phyloP scores from a whole-genome alignment of 2,113 vertebrate genomes.

The Pelecanoides urinatrix region DNA sequence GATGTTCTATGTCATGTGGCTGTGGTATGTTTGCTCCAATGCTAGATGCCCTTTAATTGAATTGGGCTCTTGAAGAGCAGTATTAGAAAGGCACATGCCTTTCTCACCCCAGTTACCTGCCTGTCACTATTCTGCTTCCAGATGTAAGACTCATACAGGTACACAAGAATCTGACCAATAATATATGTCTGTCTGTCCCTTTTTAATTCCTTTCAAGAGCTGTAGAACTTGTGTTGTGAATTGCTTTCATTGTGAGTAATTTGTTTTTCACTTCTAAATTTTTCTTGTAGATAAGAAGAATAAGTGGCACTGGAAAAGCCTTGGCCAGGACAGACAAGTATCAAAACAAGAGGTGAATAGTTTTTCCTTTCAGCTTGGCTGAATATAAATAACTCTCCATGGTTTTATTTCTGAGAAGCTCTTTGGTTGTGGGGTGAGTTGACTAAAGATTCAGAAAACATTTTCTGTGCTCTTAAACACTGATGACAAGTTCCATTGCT shows the following conservation, averaged over 20 bases:
- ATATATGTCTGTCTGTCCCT: neutral
- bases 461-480: neutral
- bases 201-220: neutral
- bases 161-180: neutral
- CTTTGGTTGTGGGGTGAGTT: neutral
- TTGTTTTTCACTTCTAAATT: neutral
- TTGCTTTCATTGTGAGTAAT: conserved; percentile 5
- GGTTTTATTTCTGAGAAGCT: neutral
- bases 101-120: neutral
- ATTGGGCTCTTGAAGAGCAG: neutral
- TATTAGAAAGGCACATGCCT: neutral
- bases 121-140: neutral
- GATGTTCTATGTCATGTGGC: neutral
- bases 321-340: conserved; percentile 93
- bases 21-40: neutral
- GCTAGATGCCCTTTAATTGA: neutral
- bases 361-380: neutral
- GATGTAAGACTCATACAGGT: neutral
- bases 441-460: neutral
- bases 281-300: conserved; percentile 84
- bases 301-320: conserved; percentile 95
- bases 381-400: neutral
- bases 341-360: conserved; percentile 89
- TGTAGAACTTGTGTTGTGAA: neutral
- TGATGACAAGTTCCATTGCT: neutral